Evolutionary conservation across 2,888 invertebrate genomes (phyloP), one percentile per base, ranked within the genome.

Genomic region (Metacarcinus magister): DNA sequence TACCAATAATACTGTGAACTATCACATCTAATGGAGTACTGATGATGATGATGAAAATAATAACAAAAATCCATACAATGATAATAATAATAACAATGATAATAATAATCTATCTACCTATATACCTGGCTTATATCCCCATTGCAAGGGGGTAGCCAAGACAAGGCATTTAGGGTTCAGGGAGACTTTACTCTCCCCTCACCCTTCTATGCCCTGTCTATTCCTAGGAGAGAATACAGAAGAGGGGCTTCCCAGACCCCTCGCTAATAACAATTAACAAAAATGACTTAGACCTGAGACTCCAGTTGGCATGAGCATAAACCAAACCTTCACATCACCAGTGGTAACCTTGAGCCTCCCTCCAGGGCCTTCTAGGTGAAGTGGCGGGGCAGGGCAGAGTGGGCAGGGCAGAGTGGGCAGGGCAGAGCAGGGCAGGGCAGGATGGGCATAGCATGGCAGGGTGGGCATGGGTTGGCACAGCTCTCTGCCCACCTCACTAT

Each of bases 401-500:
- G 23, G 19, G 60, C 60, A 60, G 60, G 60, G 19, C 60, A 60
- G 60, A 19, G 60, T 19, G 13, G 54, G 54, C 54, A 19, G 54
- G 16, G 54, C 54, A 16, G 54, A 13, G 54, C 54, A 16, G 8
- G 54, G 54, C 60, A 60, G 23, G 60, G 60, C 60, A 23, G 60
- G 60, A 23, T 5, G 10, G 39, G 67, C 67, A 67, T 16, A 23
- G 67, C 67, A 67, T 16, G 67, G 67, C 67, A 67, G 67, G 67
- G 67, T 23, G 87, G 87, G 87, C 87, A 87, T 32, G 87, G 87
- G 87, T 39, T 87, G 87, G 87, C 87, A 87, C 87, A 16, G 87
- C 32, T 87, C 87, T 87, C 87, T 87, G 87, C 87, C 87, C 87
- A 87, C 39, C 87, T 87, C 87, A 87, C 75, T 75, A 87, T 39